Evolutionary conservation across 2,888 invertebrate genomes (phyloP), one percentile per base, ranked within the genome.

Genomic region (Ochlodes sylvanus): DNA sequence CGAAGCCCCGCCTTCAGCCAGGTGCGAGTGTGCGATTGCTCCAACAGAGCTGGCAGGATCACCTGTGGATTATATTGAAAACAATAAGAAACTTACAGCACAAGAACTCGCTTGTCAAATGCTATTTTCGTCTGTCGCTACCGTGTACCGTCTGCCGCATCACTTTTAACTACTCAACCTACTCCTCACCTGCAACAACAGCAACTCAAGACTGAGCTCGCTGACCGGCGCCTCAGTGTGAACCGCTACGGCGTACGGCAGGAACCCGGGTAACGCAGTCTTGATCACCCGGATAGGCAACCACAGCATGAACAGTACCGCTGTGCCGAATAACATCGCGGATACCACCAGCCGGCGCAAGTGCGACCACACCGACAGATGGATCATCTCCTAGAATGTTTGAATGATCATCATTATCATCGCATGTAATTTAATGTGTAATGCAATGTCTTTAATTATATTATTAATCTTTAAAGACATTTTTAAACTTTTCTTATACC

Each of bases 251-350:
- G 98, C 97, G 83, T 99, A 99, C 0, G 99, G 99, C 77, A 99
- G 93, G 89, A 98, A 98, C n/a, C 96, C 95, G 0, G 98, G 98
- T 87, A 97, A 94, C 0, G 96, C 85, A 73, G 95, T 94, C 80
- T 97, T 96, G 71, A 99, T 95, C 56, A 98, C 95, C 66, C 97
- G 94, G 38, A 99, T 97, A 0, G 99, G 99, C 66, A 99, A 89
- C 98, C 99, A 99, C 52, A 99, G 94, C 97, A 99, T 98, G 54
- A 99, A 94, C 44, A 99, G 93, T 1, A 99, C 98, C 0, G 98
- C 98, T 1, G 98, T 98, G 19, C 99, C 99, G 89, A 99, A 99
- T 76, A 98, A 97, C 81, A 99, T 97, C 15, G 98, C 97, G 0
- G 99, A 99, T 0, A 98, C 97, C 17, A 99, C 95, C 57, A 99